A percentile compares a stretch with the other conserved stretches of the same genome.
Evolutionary conservation across 2,113 vertebrate species (phyloP).

Genomic region (Cinclus cinclus): DNA sequence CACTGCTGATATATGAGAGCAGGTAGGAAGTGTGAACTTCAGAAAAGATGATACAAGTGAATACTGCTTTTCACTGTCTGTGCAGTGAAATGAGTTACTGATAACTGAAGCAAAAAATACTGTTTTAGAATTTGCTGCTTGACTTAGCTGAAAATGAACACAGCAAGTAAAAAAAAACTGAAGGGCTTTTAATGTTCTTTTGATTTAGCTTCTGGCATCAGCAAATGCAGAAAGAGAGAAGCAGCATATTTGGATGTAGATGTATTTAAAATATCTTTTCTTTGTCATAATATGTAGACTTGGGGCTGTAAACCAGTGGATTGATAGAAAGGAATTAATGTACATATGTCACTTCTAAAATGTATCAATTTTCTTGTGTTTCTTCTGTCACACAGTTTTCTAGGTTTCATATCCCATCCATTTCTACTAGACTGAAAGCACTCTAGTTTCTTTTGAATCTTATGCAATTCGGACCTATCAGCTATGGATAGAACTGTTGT

Average conservation of each 20-base stretch:
- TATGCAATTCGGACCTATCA: not conserved
- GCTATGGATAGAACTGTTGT: not conserved
- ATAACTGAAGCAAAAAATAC: not conserved
- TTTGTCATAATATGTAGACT: not conserved
- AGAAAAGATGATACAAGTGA: not conserved
- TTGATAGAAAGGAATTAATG: not conserved
- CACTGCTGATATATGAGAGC: not conserved
- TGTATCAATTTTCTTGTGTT: not conserved
- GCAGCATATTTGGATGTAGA: not conserved
- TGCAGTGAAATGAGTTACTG: not conserved
- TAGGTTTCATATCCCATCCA: not conserved
- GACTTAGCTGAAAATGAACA: not conserved
- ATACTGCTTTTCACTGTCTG: not conserved
- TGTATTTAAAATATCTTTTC: not conserved
- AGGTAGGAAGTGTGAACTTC: not conserved
- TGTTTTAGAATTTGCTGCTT: not conserved
- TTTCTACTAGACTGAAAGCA: not conserved
- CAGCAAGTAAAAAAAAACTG: not conserved
- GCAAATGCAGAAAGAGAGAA: not conserved
- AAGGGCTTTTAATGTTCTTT: not conserved
- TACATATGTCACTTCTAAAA: not conserved
- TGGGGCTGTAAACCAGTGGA: not conserved
- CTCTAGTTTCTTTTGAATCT: not conserved
- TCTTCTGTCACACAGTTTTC: not conserved
- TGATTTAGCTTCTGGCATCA: slow-evolving; percentile 4